Base-by-base conservation (phyloP, 1,140 invertebrate species). In the Magallana angulata region DNA sequence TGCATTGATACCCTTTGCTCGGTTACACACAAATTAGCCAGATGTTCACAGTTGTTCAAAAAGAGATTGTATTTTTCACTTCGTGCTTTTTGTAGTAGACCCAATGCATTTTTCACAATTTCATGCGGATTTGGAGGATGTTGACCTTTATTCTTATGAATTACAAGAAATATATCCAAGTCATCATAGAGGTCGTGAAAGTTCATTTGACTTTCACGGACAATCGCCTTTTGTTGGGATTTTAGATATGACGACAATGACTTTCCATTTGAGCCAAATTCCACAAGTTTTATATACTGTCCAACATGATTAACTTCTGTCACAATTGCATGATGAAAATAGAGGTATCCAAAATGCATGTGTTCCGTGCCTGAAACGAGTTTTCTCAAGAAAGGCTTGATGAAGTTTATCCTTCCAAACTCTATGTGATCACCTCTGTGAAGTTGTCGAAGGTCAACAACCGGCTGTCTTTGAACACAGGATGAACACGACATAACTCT, bases 301-400 rank as follows among this genome's bases (percentile, higher is more conserved):
- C n/a, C 24, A n/a, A n/a, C 62, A 18, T 68, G n/a, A 18, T 68
- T 18, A n/a, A 68, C 24, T 16, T 68, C 62, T 68, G 62, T 68
- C 1, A 68, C 62, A n/a, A 68, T 16, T 2, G 62, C 62, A 68
- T 68, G 62, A n/a, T 68, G 62, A 68, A 68, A 68, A 68, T 68
- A 68, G 24, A 68, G 62, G 16, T 68, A 68, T 68, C 62, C 62
- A 68, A 68, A 68, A 5, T 18, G n/a, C 1, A 68, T n/a, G 16
- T 68, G 8, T 4, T 68, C 8, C 24, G 62, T 16, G n/a, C 1
- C 4, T 1, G 3, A 4, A 4, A 16, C 62, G 14, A 18, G 62
- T 18, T 7, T 7, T 18, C 24, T 18, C 14, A 68, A 18, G 3
- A 68, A n/a, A 16, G 16, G n/a, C 8, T 68, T 68, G 8, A 68